Evolutionary conservation across 2,797 vertebrate species (phyloP).

Genomic region (Coilia nasus): DNA sequence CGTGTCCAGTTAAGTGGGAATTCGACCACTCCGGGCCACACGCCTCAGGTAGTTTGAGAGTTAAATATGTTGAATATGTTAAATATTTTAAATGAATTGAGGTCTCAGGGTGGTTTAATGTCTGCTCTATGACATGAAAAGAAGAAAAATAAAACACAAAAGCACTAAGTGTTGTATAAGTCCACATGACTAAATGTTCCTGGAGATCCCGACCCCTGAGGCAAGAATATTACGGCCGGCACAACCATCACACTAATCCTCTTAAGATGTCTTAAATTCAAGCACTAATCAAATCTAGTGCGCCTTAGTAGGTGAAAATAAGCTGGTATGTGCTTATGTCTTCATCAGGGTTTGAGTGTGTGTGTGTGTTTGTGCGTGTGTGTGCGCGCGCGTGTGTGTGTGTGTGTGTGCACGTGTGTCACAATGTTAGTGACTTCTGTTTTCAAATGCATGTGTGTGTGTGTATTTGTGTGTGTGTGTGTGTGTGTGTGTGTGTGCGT

Average conservation of each 20-base stretch:
- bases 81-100: background rate
- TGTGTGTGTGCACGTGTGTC: background rate
- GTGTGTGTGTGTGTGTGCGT: background rate
- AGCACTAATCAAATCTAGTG: background rate
- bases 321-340: background rate
- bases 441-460: background rate
- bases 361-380: slow-evolving; percentile 6
- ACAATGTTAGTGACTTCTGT: too few relatives aligned
- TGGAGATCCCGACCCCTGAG: background rate
- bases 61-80: too few relatives aligned
- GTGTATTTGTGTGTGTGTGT: background rate
- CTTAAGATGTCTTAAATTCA: background rate
- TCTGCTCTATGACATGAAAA: background rate
- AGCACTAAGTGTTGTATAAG: background rate
- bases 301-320: background rate
- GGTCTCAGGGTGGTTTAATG: background rate
- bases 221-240: background rate
- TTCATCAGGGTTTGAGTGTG: background rate
- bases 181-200: background rate
- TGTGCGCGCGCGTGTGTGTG: background rate
- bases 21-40: slow-evolving; percentile 33
- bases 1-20: slow-evolving; percentile 17
- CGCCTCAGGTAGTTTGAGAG: slow-evolving; percentile 32
- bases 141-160: background rate
- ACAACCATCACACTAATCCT: background rate